Evolutionary conservation across 2,113 vertebrate genomes (phyloP).

Genomic region (Myrmophylax atrothorax): DNA sequence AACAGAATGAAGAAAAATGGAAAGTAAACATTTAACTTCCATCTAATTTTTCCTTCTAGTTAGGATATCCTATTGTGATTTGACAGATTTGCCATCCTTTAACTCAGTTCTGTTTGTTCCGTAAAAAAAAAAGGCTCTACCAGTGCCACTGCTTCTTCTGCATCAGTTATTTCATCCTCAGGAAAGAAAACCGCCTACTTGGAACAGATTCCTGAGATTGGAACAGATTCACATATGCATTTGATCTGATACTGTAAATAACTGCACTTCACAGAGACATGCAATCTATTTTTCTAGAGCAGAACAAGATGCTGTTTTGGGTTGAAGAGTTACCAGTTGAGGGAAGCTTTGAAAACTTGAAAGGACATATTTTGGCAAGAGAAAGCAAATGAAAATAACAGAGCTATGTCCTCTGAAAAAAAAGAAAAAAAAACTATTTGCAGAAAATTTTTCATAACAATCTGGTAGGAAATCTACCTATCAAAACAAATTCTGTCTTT

Average conservation of each 20-base stretch:
- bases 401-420: background rate
- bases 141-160: background rate
- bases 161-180: background rate
- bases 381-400: background rate
- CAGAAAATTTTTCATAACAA: background rate
- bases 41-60: background rate
- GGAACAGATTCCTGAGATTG: background rate
- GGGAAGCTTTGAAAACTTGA: background rate
- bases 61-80: background rate
- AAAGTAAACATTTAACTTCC: background rate
- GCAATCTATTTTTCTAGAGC: background rate
- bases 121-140: background rate
- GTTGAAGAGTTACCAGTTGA: background rate
- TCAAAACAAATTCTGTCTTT: background rate
- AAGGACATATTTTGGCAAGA: background rate
- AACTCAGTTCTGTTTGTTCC: background rate
- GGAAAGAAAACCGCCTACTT: background rate
- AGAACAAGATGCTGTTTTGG: background rate
- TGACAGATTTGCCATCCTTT: background rate
- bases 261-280: background rate
- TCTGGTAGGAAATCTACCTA: background rate
- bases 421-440: background rate
- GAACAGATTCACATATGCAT: background rate
- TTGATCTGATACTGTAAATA: background rate
- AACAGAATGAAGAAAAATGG: conserved; percentile 46